A percentile compares a stretch with the other conserved stretches of the same genome.
Conservation (phyloP, 1,140 invertebrate genomes). For the Thalassaphorura encarpata region DNA sequence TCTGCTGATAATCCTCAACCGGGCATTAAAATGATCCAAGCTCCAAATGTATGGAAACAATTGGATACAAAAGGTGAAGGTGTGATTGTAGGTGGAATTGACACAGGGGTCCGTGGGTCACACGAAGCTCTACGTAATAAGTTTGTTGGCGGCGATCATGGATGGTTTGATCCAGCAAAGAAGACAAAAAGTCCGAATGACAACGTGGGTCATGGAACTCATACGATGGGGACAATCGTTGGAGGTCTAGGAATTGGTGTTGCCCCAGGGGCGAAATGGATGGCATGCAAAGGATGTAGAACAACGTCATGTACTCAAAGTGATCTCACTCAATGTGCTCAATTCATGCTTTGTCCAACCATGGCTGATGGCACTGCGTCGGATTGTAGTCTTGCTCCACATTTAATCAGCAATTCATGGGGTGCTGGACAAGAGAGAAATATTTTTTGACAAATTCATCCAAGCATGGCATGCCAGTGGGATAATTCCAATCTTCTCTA, state of each 20-base stretch:
- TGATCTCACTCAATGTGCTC: background rate
- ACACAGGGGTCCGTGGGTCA: slow-evolving; percentile 10
- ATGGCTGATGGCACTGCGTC: background rate
- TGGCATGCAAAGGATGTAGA: slow-evolving; percentile 10
- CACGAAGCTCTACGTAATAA: slow-evolving; percentile 3
- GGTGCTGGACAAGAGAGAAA: background rate
- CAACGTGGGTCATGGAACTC: slow-evolving; percentile 13
- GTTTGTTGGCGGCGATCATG: background rate
- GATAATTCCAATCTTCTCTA: slow-evolving; percentile 6
- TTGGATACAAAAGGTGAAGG: background rate
- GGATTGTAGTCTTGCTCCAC: background rate
- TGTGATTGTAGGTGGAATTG: slow-evolving; percentile 1
- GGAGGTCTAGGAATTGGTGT: slow-evolving; percentile 8
- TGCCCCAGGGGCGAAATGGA: slow-evolving; percentile 13
- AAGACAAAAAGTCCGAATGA: slow-evolving; percentile 8
- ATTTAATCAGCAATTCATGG: slow-evolving; percentile 1
- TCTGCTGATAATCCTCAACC: background rate
- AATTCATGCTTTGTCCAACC: slow-evolving; percentile 11
- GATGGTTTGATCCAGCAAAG: slow-evolving; percentile 10
- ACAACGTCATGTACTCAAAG: background rate
- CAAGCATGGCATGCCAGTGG: background rate
- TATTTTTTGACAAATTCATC: slow-evolving; percentile 2
- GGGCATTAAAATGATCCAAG: slow-evolving; percentile 3
- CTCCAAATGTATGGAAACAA: slow-evolving; percentile 5
- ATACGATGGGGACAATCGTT: slow-evolving; percentile 2